Evolutionary conservation across 2,888 invertebrate genomes (phyloP), one percentile per base, ranked within the genome.

Genomic region (Nomada ferruginata): DNA sequence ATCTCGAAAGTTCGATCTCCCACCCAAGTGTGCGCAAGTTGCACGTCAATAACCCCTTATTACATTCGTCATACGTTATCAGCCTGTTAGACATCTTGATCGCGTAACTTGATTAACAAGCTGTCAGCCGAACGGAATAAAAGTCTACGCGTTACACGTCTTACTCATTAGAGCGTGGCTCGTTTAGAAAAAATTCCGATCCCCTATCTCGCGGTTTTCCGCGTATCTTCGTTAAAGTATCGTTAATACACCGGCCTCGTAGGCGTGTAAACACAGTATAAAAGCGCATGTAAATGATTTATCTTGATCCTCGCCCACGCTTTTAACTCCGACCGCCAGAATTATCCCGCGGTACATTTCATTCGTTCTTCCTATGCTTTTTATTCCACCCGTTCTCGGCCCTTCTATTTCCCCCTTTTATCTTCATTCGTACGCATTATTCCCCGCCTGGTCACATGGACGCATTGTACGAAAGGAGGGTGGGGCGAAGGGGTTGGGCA

Each of bases 231-330:
- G 66, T 75, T 65, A 80, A 82, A 78, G 73, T 79, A 63, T 80
- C 69, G 65, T 81, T 79, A 79, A 87, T 82, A 79, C 71, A 69
- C 60, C 29, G 50, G 20, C 13, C 47, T 52, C 82, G 87, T 87
- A 75, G 83, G 88, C 82, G 89, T 84, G 83, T 84, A 89, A 89
- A 89, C 86, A 87, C 73, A 42, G 77, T 79, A 80, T 79, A 87
- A 87, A 84, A 85, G 81, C 78, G 74, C 72, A 83, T 84, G 86
- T 82, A 89, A 89, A 87, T 89, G 89, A 89, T 89, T 89, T 86
- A 89, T 85, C 79, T 87, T 73, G 84, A 85, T 86, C 73, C 65
- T 78, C 87, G 76, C 88, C 87, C 80, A 87, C 87, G 85, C 82
- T 80, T 83, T 86, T 79, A 79, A 83, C 80, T 84, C 78, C 79